phyloP scores from a whole-genome alignment of 2,113 vertebrate species.

The Hippotragus niger region DNA sequence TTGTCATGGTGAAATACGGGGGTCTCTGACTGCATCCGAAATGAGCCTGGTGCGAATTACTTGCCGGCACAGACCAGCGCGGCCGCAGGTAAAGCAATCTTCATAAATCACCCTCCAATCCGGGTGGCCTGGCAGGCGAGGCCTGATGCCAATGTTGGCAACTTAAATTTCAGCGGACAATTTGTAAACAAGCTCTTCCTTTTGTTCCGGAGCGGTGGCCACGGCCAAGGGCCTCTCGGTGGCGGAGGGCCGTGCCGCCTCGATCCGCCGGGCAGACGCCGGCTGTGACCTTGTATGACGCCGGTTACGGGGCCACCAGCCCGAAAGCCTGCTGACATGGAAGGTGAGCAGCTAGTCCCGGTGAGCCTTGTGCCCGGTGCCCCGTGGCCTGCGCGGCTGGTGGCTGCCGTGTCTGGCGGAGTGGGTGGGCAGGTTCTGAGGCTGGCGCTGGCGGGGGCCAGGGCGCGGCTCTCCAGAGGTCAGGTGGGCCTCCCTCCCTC shows the following conservation, averaged over 20 bases:
- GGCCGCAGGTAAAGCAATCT: conserved; percentile 93
- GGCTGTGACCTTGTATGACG: not conserved
- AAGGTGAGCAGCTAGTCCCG: accelerated
- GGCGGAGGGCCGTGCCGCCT: not conserved
- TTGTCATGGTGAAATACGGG: conserved; percentile 98
- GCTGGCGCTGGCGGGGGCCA: accelerated
- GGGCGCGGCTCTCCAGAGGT: accelerated
- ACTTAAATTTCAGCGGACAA: conserved; percentile 79
- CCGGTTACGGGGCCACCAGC: accelerated
- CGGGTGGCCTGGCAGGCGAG: conserved; percentile 87
- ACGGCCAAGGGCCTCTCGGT: accelerated
- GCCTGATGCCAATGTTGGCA: conserved; percentile 81
- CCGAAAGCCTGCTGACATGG: accelerated
- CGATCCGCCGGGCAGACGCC: accelerated
- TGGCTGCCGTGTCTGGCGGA: accelerated
- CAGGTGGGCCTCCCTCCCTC: accelerated
- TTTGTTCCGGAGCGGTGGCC: not conserved
- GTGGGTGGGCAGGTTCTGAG: accelerated
- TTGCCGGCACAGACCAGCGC: conserved; percentile 87
- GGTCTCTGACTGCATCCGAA: conserved; percentile 90
- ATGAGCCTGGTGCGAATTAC: conserved; percentile 93
- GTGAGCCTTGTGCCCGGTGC: accelerated
- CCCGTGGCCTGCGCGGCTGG: accelerated
- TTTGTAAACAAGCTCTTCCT: conserved; percentile 80
- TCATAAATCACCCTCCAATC: conserved; percentile 99